These are phyloP conservation scores for Hermatobates lingyangjiaoensis DNA, from an alignment of 1,140 invertebrate genomes.

Conservation along the genomic window DNA sequence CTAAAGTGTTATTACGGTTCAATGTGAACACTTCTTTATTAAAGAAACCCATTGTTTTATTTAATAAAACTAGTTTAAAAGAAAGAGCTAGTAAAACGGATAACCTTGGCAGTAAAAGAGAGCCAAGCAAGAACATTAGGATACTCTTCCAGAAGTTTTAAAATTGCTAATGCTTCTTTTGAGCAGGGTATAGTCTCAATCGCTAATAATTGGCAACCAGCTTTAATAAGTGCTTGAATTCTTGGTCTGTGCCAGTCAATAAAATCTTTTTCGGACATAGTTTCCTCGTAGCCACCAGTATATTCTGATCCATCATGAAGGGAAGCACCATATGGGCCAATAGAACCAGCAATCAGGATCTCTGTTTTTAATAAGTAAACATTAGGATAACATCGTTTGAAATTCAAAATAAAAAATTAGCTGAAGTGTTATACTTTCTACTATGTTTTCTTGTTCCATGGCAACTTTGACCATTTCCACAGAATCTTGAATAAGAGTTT, in stretches of 20 bases:
- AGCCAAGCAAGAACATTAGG: conserved; percentile 57
- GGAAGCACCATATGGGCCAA: conserved; percentile 77
- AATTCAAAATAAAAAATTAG: background rate
- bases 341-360: conserved; percentile 55
- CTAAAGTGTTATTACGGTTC: too few species aligned
- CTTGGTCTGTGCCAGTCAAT: conserved; percentile 62
- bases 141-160: conserved; percentile 53
- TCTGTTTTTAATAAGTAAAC: background rate
- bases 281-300: conserved; percentile 57
- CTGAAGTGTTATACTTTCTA: background rate
- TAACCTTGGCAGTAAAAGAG: conserved; percentile 61
- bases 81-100: too few species aligned
- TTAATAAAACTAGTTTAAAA: too few species aligned
- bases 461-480: too few species aligned
- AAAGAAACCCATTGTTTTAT: too few species aligned
- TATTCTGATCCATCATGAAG: conserved; percentile 81
- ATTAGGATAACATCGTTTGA: background rate
- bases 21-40: too few species aligned
- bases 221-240: conserved; percentile 50
- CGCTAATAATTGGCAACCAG: conserved; percentile 61
- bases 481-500: too few species aligned
- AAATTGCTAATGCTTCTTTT: conserved; percentile 59
- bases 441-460: background rate
- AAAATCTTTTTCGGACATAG: conserved; percentile 40
- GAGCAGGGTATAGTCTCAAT: conserved; percentile 75